Percentiles rank a stretch among this genome's conserved stretches.
phyloP scores from a whole-genome alignment of 2,888 invertebrate species.

The Hyles lineata region DNA sequence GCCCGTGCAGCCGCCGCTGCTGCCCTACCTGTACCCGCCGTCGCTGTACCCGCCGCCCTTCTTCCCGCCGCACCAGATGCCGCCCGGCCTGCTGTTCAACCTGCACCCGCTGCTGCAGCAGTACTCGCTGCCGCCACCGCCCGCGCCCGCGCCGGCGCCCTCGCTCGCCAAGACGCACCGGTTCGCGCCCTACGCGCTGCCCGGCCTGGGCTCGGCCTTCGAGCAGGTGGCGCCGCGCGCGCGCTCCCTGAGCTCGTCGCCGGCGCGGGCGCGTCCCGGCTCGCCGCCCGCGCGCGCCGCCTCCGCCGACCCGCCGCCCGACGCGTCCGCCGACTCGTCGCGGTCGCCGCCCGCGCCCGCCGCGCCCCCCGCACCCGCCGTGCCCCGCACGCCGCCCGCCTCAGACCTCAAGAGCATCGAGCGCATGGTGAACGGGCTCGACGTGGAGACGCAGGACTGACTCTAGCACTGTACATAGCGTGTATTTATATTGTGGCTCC shows the following conservation, averaged over 20 bases:
- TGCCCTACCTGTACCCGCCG: slow-evolving; percentile 96
- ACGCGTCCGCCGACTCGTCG: slow-evolving; percentile 64
- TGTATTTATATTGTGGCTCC: slow-evolving; percentile 75
- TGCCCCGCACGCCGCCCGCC: slow-evolving; percentile 85
- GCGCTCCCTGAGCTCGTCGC: slow-evolving; percentile 87
- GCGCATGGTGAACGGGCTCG: slow-evolving; percentile 98
- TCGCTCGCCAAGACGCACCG: slow-evolving; percentile 88
- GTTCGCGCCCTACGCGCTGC: slow-evolving; percentile 95
- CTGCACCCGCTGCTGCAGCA: slow-evolving; percentile 95
- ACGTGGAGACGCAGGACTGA: slow-evolving; percentile 90
- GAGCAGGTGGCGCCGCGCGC: slow-evolving; percentile 94
- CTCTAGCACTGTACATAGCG: slow-evolving; percentile 75
- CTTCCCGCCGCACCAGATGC: slow-evolving; percentile 91
- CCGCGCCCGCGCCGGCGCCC: slow-evolving; percentile 87
- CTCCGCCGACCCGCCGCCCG: slow-evolving; percentile 83
- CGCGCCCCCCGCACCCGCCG: slow-evolving; percentile 79
- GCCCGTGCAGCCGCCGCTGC: slow-evolving; percentile 95
- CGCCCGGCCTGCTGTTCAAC: slow-evolving; percentile 94
- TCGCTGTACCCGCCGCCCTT: slow-evolving; percentile 92
- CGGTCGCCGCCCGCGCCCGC: slow-evolving; percentile 79
- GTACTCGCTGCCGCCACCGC: slow-evolving; percentile 90
- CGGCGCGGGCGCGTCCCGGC: slow-evolving; percentile 74
- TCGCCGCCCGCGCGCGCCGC: slow-evolving; percentile 79
- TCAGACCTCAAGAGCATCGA: slow-evolving; percentile 98
- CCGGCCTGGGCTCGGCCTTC: slow-evolving; percentile 92